Conservation (phyloP, 2,888 invertebrate species). For the Lapara coniferarum region DNA sequence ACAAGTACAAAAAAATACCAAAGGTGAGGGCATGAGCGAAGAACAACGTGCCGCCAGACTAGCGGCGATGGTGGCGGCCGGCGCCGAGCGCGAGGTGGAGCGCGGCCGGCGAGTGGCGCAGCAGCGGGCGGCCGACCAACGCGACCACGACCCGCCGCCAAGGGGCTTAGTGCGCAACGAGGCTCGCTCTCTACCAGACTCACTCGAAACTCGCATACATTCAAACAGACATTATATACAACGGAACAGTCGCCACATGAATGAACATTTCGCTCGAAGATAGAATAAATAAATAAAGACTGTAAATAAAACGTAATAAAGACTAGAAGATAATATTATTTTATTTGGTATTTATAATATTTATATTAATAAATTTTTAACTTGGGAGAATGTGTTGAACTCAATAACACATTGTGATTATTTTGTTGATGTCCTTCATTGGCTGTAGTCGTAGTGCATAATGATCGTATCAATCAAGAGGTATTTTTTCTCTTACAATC, state of each 20-base stretch:
- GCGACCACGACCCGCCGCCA: slow-evolving; percentile 56
- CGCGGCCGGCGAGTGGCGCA: slow-evolving; percentile 85
- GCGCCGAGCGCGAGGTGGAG: slow-evolving; percentile 87
- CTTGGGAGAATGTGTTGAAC: slow-evolving; percentile 39
- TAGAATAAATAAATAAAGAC: no score
- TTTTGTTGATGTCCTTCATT: neutral
- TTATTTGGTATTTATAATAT: slow-evolving; percentile 34
- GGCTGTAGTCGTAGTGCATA: slow-evolving; percentile 40
- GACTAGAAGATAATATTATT: slow-evolving; percentile 23
- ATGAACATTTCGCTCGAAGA: slow-evolving; percentile 91
- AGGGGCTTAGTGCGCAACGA: slow-evolving; percentile 85
- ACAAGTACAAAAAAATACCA: neutral
- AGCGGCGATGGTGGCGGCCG: slow-evolving; percentile 93
- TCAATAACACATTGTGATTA: neutral
- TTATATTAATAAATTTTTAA: slow-evolving; percentile 32
- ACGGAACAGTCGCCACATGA: slow-evolving; percentile 90
- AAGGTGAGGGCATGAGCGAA: slow-evolving; percentile 50
- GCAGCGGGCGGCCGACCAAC: slow-evolving; percentile 83
- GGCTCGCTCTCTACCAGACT: slow-evolving; percentile 85
- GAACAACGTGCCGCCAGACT: slow-evolving; percentile 84
- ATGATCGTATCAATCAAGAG: slow-evolving; percentile 80
- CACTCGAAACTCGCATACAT: slow-evolving; percentile 92
- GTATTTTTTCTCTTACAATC: slow-evolving; percentile 89
- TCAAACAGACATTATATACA: slow-evolving; percentile 96
- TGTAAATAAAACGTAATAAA: slow-evolving; percentile 25